Base-by-base conservation (phyloP, 2,797 vertebrate genomes). In the Girardinus metallicus region DNA sequence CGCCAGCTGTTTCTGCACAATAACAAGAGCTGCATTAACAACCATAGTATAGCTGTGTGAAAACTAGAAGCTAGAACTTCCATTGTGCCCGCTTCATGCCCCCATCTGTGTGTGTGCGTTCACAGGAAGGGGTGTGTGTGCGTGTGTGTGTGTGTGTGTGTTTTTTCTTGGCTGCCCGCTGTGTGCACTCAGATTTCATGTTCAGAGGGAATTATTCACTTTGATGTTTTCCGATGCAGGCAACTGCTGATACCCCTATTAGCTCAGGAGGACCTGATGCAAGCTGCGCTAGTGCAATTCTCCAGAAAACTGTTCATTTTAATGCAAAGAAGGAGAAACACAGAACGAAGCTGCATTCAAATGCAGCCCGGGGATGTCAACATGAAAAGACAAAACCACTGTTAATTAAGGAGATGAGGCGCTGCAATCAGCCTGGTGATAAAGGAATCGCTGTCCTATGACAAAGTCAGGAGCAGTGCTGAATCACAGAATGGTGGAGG, bases 191-290 rank as follows among this genome's bases (percentile, higher is more conserved):
- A 29, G 87, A 91, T 91, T 92, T 83, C 87, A 83, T 91, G 90
- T 92, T 93, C 92, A 92, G 92, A 91, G 93, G 92, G 92, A 94
- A 92, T 93, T 89, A 93, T 93, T 92, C 15, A 77, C 94, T 96
- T 96, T 96, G 95, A 96, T 94, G 94, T 95, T 95, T 91, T 89
- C 87, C 81, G 87, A 89, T 91, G 92, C 91, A 92, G 93, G 91
- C 93, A 94, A 91, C 89, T 91, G 88, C 94, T 92, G 91, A 94
- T 94, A 93, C 93, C 93, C 94, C 91, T 87, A 94, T 95, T 96
- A 94, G 91, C 91, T 90, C 85, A 92, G 89, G 88, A 80, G 71
- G 90, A 78, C 93, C 94, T 95, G 94, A 95, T 93, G 94, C 92
- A 93, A 95, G 95, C 90, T 88, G 81, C 47, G 75, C 88, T 87